Evolutionary conservation across 2,113 vertebrate genomes (phyloP), one percentile per base, ranked within the genome.

Genomic region (Zosterops borbonicus): DNA sequence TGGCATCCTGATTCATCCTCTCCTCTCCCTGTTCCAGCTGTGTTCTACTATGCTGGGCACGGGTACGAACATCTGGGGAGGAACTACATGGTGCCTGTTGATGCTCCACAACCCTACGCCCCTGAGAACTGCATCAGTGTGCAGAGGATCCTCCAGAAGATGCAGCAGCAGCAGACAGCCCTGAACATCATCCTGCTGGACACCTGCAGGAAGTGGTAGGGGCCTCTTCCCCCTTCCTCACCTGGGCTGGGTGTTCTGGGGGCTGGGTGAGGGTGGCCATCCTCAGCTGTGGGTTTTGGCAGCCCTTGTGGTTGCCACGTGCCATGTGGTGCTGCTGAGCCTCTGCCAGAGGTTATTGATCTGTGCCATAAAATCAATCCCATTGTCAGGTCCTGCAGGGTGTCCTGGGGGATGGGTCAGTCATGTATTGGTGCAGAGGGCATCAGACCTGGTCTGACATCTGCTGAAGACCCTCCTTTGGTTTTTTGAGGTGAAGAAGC

Each of bases 1-100:
- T 91, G 4, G 0, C 49, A 31, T 55, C 3, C 0, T 63, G 35
- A 22, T 50, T 83, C 16, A 55, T 50, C 39, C 24, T 96, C 50
- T 94, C 78, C 33, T 79, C 39, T 74, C 20, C 70, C 59, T 80
- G 6, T 92, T 83, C 6, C 93, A 99, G 99, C 98, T n/a, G 42
- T 99, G 37, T 99, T 99, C 96, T 99, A 99, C 97, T 99, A 99
- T 4, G 98, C 99, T 3, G 99, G 99, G 16, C 98, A 99, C 0
- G 98, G 99, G 2, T 99, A 98, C 0, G 99, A 99, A 71, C 97
- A 94, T 33, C 67, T 95, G 3, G 98, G 98, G 42, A 98, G 98
- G 93, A 99, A 99, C 96, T 99, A 99, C 95, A 94, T 99, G 96
- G 98, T 99, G 22, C 97, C 98, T 1, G 76, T 99, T 44, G 98